These are phyloP conservation scores for Barypeithes pellucidus DNA, from an alignment of 2,888 invertebrate species.

Conservation along the genomic window DNA sequence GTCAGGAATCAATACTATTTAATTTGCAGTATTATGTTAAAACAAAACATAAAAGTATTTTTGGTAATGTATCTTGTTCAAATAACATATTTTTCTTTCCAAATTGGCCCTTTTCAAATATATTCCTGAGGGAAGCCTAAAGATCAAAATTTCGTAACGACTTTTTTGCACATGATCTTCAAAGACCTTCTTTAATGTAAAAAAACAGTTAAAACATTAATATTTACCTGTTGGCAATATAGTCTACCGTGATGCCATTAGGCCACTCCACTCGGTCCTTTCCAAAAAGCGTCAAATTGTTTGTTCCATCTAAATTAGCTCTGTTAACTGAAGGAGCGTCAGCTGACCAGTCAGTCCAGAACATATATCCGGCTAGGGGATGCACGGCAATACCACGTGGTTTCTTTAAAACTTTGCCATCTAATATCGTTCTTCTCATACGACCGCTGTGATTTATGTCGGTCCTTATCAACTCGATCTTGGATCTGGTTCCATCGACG, in stretches of 20 bases:
- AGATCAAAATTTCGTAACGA: no score
- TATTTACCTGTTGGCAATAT: constrained; percentile 76
- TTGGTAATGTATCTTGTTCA: no score
- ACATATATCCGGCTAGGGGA: constrained; percentile 85
- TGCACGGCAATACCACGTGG: constrained; percentile 82
- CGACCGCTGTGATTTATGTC: constrained; percentile 77
- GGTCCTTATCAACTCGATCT: constrained; percentile 87
- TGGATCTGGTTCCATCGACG: constrained; percentile 85
- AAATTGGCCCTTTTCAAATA: no score
- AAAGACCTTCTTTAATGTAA: no score
- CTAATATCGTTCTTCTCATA: constrained; percentile 85
- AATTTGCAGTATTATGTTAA: no score
- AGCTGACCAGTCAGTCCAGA: constrained; percentile 92
- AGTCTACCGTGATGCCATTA: constrained; percentile 89
- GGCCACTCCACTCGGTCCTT: constrained; percentile 86
- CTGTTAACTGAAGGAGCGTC: constrained; percentile 85
- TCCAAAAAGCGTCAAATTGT: constrained; percentile 78
- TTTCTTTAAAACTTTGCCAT: constrained; percentile 73
- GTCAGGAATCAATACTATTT: no score
- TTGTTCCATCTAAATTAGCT: constrained; percentile 85
- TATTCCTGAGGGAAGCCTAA: no score
- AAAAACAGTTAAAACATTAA: background rate
- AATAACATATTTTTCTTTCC: no score
- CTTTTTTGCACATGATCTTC: no score
- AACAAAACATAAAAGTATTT: no score